Percentiles rank a stretch among this genome's conserved stretches.
Evolutionary conservation across 2,113 vertebrate genomes (phyloP).

Genomic region (Ovis aries): DNA sequence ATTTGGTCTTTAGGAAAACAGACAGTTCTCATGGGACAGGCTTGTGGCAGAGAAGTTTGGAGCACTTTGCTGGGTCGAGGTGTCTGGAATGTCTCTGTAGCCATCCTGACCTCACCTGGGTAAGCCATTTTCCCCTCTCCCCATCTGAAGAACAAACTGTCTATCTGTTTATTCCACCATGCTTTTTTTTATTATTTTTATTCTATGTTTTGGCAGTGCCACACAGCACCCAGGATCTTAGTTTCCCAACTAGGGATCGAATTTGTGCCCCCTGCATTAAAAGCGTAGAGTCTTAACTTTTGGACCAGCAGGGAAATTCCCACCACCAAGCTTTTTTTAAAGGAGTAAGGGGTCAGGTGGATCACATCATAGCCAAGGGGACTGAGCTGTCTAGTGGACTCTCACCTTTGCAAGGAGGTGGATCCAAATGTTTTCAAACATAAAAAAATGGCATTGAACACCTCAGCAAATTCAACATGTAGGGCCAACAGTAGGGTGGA

Average conservation of each 20-base stretch:
- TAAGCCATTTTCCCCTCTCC: rapidly evolving
- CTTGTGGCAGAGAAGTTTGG: neutral
- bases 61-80: neutral
- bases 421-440: neutral
- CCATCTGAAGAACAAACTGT: neutral
- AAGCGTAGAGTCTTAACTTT: neutral
- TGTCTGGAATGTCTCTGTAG: rapidly evolving
- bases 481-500: neutral
- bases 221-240: neutral
- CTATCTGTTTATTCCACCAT: neutral
- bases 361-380: neutral
- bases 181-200: neutral
- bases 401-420: neutral
- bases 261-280: neutral
- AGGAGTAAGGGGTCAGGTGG: neutral
- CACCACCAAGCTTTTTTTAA: neutral
- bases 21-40: neutral
- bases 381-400: too few species aligned
- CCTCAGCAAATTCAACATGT: neutral
- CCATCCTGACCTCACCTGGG: neutral
- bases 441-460: neutral
- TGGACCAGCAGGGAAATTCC: neutral
- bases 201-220: neutral
- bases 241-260: neutral
- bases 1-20: neutral